Evolutionary conservation across 2,797 vertebrate genomes (phyloP), one percentile per base, ranked within the genome.

Genomic region (Cynodonichthys magdalenae): DNA sequence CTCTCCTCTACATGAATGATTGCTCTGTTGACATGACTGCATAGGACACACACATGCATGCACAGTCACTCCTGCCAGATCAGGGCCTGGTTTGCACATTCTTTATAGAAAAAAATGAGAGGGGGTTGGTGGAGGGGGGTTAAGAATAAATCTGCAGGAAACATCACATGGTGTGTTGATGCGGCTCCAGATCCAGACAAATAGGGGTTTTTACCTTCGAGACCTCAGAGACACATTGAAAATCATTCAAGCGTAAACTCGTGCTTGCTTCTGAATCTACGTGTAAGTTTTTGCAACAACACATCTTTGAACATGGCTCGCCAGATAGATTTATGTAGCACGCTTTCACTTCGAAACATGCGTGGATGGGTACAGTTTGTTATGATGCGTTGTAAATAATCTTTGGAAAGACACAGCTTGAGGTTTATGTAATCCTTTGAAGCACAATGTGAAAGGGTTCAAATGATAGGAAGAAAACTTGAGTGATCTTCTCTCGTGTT

Each of bases 11-110:
- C 72, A 85, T 89, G 89, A 92, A 73, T 84, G 88, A 90, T 91
- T 87, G 87, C 86, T 75, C 73, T 87, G 90, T 83, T 92, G 90
- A 90, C 81, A 83, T 84, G 79, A 80, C 79, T 82, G 66, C 69
- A 84, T 70, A 45, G 78, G 77, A 88, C 84, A 84, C 79, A 81
- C 74, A 71, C 81, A 79, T 54, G 56, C 58, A 62, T 52, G 64
- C 71, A 59, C 63, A 71, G 5, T 15, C 39, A 55, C 61, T 57
- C 41, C 60, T 51, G 69, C 71, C 71, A 82, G 71, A 84, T 68
- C 67, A 15, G 59, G 14, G 47, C 58, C 73, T 82, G 86, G 87
- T 89, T 89, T 85, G 79, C 65, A 76, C 76, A 72, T 85, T 82
- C 79, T 84, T 84, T 73, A 69, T 75, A 53, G 72, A 79, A 36